phyloP scores from a whole-genome alignment of 64 coral and sea anemone species.

The Cladopsammia gracilis region DNA sequence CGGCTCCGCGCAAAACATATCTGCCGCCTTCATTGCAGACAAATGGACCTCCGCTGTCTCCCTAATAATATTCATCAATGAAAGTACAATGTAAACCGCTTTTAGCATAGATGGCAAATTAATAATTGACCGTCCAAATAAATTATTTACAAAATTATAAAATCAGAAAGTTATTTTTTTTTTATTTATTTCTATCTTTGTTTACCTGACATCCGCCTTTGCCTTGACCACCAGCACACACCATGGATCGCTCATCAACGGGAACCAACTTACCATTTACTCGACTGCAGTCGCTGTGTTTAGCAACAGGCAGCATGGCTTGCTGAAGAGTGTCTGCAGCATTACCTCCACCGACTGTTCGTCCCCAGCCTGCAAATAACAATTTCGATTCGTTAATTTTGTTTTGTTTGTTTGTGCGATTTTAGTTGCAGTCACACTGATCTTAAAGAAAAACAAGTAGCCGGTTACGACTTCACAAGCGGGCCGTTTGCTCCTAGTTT shows the following conservation, averaged over 20 bases:
- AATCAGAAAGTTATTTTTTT: too few species aligned
- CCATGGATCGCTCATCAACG: slow-evolving; percentile 48
- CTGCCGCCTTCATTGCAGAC: slow-evolving; percentile 65
- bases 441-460: too few species aligned
- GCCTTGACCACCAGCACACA: slow-evolving; percentile 64
- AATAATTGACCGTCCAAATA: too few species aligned
- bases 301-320: slow-evolving; percentile 35
- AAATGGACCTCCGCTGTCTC: slow-evolving; percentile 82
- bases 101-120: too few species aligned
- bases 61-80: not conserved
- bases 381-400: not conserved
- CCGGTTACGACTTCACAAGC: too few species aligned
- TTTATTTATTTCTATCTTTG: not conserved
- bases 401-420: too few species aligned
- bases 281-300: not conserved
- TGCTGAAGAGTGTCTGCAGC: slow-evolving; percentile 63
- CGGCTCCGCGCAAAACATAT: slow-evolving; percentile 61
- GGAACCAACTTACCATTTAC: slow-evolving; percentile 16
- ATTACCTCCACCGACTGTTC: slow-evolving; percentile 45
- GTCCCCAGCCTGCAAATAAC: slow-evolving; percentile 57
- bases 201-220: slow-evolving; percentile 64
- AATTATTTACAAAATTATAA: too few species aligned
- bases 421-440: too few species aligned
- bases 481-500: too few species aligned
- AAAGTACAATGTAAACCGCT: too few species aligned